Conservation (phyloP, 2,888 invertebrate genomes). For the Epistrophe grossulariae region DNA sequence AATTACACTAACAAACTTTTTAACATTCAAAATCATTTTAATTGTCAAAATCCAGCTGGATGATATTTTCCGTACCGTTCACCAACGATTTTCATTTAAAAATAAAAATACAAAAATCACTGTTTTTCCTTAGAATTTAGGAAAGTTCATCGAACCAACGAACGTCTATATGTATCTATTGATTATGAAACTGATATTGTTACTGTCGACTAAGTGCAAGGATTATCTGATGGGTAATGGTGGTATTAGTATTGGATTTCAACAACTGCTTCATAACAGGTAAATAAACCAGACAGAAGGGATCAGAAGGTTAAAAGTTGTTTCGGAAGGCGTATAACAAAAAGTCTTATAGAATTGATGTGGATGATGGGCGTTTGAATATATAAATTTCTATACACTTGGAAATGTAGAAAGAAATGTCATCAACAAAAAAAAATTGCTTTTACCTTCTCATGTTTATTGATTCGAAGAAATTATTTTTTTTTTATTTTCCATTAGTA, state of each 20-base stretch:
- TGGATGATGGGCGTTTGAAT: conserved; percentile 33
- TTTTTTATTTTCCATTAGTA: conserved; percentile 24
- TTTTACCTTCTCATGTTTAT: conserved; percentile 15
- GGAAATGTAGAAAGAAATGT: conserved; percentile 11
- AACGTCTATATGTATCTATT: conserved; percentile 47
- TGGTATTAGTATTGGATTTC: conserved; percentile 41
- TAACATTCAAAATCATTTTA: conserved; percentile 46
- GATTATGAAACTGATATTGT: conserved; percentile 46
- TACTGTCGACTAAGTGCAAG: conserved; percentile 21
- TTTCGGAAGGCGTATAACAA: conserved; percentile 4
- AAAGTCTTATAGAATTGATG: not conserved
- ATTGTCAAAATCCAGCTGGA: conserved; percentile 8
- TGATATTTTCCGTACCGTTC: conserved; percentile 18
- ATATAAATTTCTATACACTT: conserved; percentile 27
- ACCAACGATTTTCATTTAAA: not conserved
- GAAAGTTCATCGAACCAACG: conserved; percentile 59
- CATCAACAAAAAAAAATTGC: conserved; percentile 29
- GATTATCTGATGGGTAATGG: conserved; percentile 31
- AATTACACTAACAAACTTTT: conserved; percentile 43
- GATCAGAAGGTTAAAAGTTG: conserved; percentile 34
- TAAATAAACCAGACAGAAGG: conserved; percentile 3
- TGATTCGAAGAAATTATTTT: conserved; percentile 11
- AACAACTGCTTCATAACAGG: not conserved
- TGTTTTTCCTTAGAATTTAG: not conserved
- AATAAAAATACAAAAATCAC: conserved; percentile 13